phyloP scores from a whole-genome alignment of 2,797 vertebrate genomes.

The Ceyx erithaca region DNA sequence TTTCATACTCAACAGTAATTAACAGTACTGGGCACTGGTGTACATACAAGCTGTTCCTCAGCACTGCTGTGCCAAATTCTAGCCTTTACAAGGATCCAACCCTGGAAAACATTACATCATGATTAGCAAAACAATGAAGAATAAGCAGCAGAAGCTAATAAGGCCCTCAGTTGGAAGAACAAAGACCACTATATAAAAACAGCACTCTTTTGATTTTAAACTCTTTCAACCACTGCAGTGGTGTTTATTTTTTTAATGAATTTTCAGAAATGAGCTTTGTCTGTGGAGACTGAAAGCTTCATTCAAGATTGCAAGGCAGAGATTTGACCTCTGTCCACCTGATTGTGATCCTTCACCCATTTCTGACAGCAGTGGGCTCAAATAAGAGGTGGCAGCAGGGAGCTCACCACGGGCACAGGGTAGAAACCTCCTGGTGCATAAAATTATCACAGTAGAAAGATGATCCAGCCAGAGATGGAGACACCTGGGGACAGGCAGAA shows the following conservation, averaged over 20 bases:
- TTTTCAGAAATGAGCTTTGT: not conserved
- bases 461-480: not conserved
- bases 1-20: constrained; percentile 13
- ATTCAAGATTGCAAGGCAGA: not conserved
- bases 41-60: constrained; percentile 33
- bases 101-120: constrained; percentile 19
- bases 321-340: not conserved
- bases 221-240: not conserved
- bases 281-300: not conserved
- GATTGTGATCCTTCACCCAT: fast-evolving
- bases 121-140: constrained; percentile 25
- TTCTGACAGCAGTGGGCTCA: not conserved
- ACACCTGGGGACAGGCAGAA: not conserved
- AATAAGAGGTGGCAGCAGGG: not conserved
- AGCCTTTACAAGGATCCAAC: not conserved
- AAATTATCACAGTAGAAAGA: not conserved
- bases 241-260: not conserved
- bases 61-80: constrained; percentile 9
- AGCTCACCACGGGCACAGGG: not conserved
- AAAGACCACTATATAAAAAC: not conserved
- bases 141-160: constrained; percentile 5
- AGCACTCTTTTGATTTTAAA: not conserved
- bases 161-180: not conserved
- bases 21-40: not conserved
- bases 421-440: not conserved